Conservation (phyloP, 2,113 vertebrate species). For the Bambusicola thoracicus region DNA sequence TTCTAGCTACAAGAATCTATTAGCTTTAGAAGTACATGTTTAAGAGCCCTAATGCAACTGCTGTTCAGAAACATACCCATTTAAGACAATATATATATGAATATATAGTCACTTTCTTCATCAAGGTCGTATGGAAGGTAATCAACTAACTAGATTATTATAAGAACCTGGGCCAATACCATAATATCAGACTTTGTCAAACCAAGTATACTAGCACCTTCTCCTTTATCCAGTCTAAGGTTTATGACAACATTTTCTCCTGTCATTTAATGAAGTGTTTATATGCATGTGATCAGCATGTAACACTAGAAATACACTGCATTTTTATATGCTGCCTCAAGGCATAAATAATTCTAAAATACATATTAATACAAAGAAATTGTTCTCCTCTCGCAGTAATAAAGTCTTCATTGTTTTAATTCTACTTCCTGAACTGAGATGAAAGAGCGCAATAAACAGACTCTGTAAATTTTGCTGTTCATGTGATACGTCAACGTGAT, state of each 20-base stretch:
- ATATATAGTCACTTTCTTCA: not conserved
- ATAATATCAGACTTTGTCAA: not conserved
- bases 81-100: fast-evolving
- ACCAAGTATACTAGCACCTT: not conserved
- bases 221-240: not conserved
- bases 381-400: not conserved
- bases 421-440: not conserved
- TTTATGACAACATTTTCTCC: not conserved
- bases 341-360: not conserved
- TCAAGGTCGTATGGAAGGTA: not conserved
- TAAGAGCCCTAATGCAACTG: not conserved
- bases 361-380: not conserved
- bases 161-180: not conserved
- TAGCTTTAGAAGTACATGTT: not conserved
- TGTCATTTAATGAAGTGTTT: not conserved
- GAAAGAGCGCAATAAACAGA: not conserved
- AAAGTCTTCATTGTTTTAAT: not conserved
- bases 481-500: not conserved
- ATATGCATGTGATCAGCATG: not conserved
- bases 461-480: not conserved
- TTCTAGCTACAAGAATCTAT: not conserved
- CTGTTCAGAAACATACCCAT: not conserved
- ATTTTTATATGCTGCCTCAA: not conserved
- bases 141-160: not conserved
- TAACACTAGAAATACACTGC: not conserved